phyloP scores from a whole-genome alignment of 2,113 vertebrate species.

The Hemibagrus wyckioides region DNA sequence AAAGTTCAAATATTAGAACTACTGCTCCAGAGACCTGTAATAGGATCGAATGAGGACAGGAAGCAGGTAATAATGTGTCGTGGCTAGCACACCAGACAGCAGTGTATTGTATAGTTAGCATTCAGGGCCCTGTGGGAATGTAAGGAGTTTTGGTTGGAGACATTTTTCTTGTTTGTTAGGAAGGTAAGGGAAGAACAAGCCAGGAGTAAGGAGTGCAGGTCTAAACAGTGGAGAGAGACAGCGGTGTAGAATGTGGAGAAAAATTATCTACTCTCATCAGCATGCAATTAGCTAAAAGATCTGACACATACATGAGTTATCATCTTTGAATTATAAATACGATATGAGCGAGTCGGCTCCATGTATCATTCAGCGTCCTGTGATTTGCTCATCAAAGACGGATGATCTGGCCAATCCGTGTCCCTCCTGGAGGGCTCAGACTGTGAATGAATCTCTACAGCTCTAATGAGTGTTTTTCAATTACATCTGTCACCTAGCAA shows the following conservation, averaged over 20 bases:
- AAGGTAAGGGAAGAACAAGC: neutral
- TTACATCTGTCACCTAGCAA: slow-evolving; percentile 98
- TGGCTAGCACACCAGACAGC: slow-evolving; percentile 8
- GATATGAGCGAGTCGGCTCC: slow-evolving; percentile 22
- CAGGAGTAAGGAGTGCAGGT: neutral
- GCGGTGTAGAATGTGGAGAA: neutral
- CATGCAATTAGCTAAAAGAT: neutral
- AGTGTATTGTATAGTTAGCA: slow-evolving; percentile 16
- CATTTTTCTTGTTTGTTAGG: slow-evolving; percentile 17
- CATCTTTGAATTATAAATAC: slow-evolving; percentile 10
- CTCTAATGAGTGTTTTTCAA: slow-evolving; percentile 99
- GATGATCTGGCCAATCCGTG: slow-evolving; percentile 71
- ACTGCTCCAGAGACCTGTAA: slow-evolving; percentile 33
- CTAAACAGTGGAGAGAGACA: neutral
- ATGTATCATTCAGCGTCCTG: slow-evolving; percentile 70
- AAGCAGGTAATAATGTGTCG: slow-evolving; percentile 43
- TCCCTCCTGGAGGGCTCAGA: slow-evolving; percentile 78
- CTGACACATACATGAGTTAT: neutral
- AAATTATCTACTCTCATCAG: neutral
- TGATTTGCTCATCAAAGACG: slow-evolving; percentile 71
- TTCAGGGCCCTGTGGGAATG: slow-evolving; percentile 18
- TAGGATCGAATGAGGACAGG: slow-evolving; percentile 36
- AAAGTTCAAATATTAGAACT: slow-evolving; percentile 43
- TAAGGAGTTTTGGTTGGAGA: neutral
- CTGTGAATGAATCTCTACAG: slow-evolving; percentile 88